phyloP scores from a whole-genome alignment of 2,797 vertebrate genomes.

The Parauchenoglanis ngamensis region DNA sequence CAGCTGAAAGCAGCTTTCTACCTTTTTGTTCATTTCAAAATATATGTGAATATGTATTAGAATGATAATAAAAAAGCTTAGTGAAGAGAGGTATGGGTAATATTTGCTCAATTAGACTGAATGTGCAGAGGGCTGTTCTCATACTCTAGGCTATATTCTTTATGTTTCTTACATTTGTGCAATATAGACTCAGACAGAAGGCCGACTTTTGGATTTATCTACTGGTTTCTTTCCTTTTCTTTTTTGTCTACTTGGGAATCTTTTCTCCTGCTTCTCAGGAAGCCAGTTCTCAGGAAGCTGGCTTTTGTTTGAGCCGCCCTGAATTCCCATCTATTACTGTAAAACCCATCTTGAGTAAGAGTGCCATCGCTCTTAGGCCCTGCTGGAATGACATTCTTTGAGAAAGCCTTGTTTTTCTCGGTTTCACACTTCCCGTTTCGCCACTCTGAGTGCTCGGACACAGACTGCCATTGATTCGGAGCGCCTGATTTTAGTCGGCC shows the following conservation, averaged over 20 bases:
- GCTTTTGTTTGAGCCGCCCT: slow-evolving; percentile 44
- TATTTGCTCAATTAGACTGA: slow-evolving; percentile 46
- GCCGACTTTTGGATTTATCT: slow-evolving; percentile 28
- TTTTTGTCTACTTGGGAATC: slow-evolving; percentile 20
- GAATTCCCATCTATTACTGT: slow-evolving; percentile 59
- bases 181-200: slow-evolving; percentile 27
- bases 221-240: background rate
- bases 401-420: slow-evolving; percentile 60
- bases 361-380: slow-evolving; percentile 43
- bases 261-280: slow-evolving; percentile 5
- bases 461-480: slow-evolving; percentile 69
- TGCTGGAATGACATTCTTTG: slow-evolving; percentile 59
- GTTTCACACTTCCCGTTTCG: slow-evolving; percentile 64
- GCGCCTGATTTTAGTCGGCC: slow-evolving; percentile 66
- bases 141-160: slow-evolving; percentile 9
- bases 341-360: slow-evolving; percentile 60
- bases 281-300: slow-evolving; percentile 21
- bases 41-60: slow-evolving; percentile 49
- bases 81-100: slow-evolving; percentile 34
- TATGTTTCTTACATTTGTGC: slow-evolving; percentile 45
- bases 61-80: slow-evolving; percentile 3
- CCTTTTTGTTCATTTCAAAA: slow-evolving; percentile 61
- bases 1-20: slow-evolving; percentile 61
- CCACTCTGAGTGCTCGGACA: slow-evolving; percentile 63
- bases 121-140: slow-evolving; percentile 44